phyloP scores from a whole-genome alignment of 1,140 invertebrate genomes.

The Pemphigus obesinymphae region DNA sequence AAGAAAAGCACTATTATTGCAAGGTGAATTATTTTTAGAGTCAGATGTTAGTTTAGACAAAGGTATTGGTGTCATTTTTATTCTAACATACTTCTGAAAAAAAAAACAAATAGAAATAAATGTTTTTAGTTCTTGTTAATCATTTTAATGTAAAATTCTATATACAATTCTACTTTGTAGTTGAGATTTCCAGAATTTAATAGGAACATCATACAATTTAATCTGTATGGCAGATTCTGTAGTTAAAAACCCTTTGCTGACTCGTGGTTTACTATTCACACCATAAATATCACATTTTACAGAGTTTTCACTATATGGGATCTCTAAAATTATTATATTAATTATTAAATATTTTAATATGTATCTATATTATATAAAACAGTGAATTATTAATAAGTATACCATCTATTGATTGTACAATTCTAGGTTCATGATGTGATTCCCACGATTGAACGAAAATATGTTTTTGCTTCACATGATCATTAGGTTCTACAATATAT shows the following conservation, averaged over 20 bases:
- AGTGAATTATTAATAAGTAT: not conserved
- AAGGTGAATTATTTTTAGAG: not conserved
- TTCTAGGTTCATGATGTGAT: conserved; percentile 7
- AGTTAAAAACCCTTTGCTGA: conserved; percentile 82
- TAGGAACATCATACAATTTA: conserved; percentile 76
- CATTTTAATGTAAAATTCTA: not conserved
- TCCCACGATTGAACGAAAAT: conserved; percentile 20
- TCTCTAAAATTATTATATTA: conserved; percentile 9
- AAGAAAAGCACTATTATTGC: not conserved
- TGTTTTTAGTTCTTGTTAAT: not conserved
- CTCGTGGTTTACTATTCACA: conserved; percentile 56
- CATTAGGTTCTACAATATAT: conserved; percentile 26
- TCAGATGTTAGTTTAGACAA: conserved; percentile 50
- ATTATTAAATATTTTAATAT: not conserved
- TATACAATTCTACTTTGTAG: conserved; percentile 64
- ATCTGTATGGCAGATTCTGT: conserved; percentile 81
- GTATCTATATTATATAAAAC: not conserved
- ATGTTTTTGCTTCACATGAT: not conserved
- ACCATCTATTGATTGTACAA: not conserved
- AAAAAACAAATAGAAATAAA: not conserved
- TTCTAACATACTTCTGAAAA: conserved; percentile 47
- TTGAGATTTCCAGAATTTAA: conserved; percentile 75
- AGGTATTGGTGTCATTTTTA: conserved; percentile 71
- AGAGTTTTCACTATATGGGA: conserved; percentile 49
- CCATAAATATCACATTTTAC: conserved; percentile 59